Percentiles rank a stretch among this genome's conserved stretches.
Conservation (phyloP, 2,797 vertebrate genomes). For the Myoxocephalus aenaeus region DNA sequence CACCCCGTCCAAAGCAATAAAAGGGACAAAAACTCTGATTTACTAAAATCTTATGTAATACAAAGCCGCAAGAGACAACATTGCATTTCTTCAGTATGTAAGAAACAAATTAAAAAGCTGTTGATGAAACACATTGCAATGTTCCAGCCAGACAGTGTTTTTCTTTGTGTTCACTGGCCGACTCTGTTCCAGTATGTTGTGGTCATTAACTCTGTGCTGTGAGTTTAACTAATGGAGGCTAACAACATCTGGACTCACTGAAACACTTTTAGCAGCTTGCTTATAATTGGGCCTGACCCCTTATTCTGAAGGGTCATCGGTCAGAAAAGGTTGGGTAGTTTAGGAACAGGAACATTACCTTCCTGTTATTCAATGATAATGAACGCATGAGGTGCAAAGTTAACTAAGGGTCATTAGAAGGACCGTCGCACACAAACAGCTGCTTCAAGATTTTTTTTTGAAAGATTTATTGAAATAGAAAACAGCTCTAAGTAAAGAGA, state of each 20-base stretch:
- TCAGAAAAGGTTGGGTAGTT: constrained; percentile 78
- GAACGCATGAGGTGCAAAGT: constrained; percentile 76
- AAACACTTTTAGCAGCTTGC: constrained; percentile 74
- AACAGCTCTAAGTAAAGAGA: constrained; percentile 19
- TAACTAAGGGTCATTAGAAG: constrained; percentile 71
- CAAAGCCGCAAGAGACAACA: neutral
- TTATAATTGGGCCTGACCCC: constrained; percentile 81
- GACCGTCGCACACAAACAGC: constrained; percentile 49
- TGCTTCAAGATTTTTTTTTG: constrained; percentile 4
- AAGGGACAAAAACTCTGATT: neutral
- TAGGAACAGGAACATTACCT: constrained; percentile 82
- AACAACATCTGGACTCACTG: constrained; percentile 78
- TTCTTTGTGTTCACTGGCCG: constrained; percentile 22
- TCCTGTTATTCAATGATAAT: constrained; percentile 85
- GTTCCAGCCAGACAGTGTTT: constrained; percentile 20
- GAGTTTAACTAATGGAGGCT: constrained; percentile 58
- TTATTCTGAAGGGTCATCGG: constrained; percentile 79
- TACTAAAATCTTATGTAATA: constrained; percentile 5
- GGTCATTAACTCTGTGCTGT: constrained; percentile 42
- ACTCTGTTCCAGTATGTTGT: constrained; percentile 36
- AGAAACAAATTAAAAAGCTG: constrained; percentile 1
- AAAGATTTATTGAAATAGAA: constrained; percentile 29
- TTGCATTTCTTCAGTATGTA: neutral
- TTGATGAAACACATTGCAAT: neutral
- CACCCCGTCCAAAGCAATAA: neutral